Evolutionary conservation across 2,888 invertebrate species (phyloP).

Genomic region (Congeria kusceri): DNA sequence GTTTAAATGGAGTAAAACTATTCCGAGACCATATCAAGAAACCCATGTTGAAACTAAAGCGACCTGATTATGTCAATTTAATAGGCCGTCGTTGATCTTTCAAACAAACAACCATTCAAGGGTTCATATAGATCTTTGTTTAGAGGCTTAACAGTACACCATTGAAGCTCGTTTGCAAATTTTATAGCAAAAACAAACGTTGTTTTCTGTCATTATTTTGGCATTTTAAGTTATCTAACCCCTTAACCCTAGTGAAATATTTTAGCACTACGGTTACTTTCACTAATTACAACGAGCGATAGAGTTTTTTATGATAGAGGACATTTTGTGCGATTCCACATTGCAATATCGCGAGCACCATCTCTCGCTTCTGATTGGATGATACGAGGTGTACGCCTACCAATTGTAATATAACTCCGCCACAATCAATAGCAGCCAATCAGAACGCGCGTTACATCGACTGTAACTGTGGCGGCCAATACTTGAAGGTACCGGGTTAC

Average conservation of each 20-base stretch:
- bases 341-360: constrained; percentile 30
- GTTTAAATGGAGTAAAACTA: no score
- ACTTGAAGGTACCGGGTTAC: constrained; percentile 42
- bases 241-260: constrained; percentile 16
- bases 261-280: constrained; percentile 5
- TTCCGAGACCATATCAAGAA: no score
- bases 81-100: no score
- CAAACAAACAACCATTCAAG: no score
- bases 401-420: constrained; percentile 40
- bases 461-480: constrained; percentile 3
- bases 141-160: no score
- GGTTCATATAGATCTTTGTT: no score
- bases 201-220: constrained; percentile 11
- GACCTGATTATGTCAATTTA: no score
- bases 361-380: constrained; percentile 43
- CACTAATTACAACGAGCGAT: neutral
- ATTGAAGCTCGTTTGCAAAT: no score
- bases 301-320: constrained; percentile 20
- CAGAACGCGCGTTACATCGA: constrained; percentile 44
- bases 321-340: constrained; percentile 37
- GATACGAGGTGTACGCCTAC: constrained; percentile 47
- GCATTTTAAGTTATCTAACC: constrained; percentile 54
- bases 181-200: neutral
- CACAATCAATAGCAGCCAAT: constrained; percentile 35
- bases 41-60: no score